A percentile compares a stretch with the other conserved stretches of the same genome.
Conservation (phyloP, 2,113 vertebrate genomes). For the Pedionomus torquatus region DNA sequence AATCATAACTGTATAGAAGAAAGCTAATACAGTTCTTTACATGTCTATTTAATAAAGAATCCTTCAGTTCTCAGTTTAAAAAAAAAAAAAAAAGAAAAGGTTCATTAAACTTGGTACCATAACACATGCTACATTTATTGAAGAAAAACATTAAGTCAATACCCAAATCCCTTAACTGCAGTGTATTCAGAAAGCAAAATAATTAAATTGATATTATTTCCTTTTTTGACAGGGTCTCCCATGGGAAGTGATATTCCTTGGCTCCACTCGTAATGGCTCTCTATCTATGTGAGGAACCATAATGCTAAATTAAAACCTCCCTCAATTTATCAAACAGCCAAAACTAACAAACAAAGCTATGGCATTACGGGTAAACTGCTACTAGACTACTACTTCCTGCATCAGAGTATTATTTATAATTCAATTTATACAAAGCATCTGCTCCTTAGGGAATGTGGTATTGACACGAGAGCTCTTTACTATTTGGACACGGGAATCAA, state of each 20-base stretch:
- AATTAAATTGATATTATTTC: constrained; percentile 34
- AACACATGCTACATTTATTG: not conserved
- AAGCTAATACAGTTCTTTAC: not conserved
- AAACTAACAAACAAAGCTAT: constrained; percentile 30
- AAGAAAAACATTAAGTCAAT: constrained; percentile 39
- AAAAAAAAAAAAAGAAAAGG: not conserved
- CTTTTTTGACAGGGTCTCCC: not conserved
- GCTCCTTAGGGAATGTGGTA: not conserved
- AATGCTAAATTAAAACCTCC: constrained; percentile 43
- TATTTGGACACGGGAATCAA: not conserved
- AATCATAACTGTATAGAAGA: not conserved
- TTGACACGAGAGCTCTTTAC: not conserved
- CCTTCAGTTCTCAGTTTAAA: not conserved
- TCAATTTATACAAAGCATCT: not conserved
- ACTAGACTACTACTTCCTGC: constrained; percentile 17
- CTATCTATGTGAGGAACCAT: not conserved
- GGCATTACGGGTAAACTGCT: constrained; percentile 1
- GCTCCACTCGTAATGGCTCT: not conserved
- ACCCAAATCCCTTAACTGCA: not conserved
- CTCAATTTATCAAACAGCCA: constrained; percentile 23
- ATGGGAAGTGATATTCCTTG: constrained; percentile 20
- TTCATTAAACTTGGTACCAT: constrained; percentile 30
- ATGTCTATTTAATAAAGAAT: not conserved
- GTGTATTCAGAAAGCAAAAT: constrained; percentile 9
- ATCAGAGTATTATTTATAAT: constrained; percentile 30